These are phyloP conservation scores for Anser brachyrhynchus DNA, from an alignment of 2,113 vertebrate species.

Conservation along the genomic window DNA sequence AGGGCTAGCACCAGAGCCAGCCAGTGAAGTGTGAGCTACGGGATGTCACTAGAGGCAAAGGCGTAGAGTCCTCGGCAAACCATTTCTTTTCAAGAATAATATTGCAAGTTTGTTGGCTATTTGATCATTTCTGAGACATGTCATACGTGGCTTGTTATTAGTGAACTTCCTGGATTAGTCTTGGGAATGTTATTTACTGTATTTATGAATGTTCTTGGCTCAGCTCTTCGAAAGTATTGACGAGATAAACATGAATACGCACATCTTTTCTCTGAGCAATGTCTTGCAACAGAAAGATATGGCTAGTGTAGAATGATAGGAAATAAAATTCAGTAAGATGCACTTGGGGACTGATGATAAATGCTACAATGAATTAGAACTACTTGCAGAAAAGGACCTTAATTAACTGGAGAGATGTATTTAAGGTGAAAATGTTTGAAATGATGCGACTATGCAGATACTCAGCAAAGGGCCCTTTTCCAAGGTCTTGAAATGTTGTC, in stretches of 20 bases:
- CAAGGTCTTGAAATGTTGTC: neutral
- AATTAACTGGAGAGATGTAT: neutral
- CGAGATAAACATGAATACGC: neutral
- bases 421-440: neutral
- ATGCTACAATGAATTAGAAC: neutral
- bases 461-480: neutral
- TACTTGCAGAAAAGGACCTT: neutral
- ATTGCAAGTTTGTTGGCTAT: rapidly evolving
- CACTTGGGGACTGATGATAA: neutral
- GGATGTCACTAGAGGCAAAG: rapidly evolving
- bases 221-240: neutral
- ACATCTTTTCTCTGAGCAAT: neutral
- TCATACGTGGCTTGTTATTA: neutral
- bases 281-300: neutral
- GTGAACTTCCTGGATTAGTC: neutral
- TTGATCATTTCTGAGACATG: neutral
- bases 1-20: neutral
- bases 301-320: neutral
- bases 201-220: neutral
- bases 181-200: neutral
- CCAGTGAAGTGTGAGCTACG: neutral
- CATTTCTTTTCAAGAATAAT: neutral
- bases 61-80: neutral
- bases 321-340: neutral
- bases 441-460: neutral